Percentiles rank a stretch among this genome's conserved stretches.
Conservation (phyloP, 2,888 invertebrate species). For the Mythimna impura region DNA sequence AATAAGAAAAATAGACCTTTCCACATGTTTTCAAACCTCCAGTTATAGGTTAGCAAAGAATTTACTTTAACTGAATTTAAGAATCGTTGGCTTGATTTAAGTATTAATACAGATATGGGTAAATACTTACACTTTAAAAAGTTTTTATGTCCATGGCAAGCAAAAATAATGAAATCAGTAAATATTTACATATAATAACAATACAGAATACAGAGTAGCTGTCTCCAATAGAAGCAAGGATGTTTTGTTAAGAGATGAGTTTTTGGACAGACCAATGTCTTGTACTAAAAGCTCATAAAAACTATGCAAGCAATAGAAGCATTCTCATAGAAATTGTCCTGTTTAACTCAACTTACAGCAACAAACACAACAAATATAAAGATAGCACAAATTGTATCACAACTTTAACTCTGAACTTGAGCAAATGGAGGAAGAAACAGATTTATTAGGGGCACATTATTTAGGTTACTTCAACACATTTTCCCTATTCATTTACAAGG, state of each 20-base stretch:
- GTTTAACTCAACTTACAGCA: not conserved
- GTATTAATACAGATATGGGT: conserved; percentile 12
- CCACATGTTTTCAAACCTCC: conserved; percentile 1
- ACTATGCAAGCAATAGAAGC: conserved; percentile 15
- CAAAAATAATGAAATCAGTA: conserved; percentile 46
- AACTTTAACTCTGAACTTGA: not conserved
- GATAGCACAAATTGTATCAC: conserved; percentile 3
- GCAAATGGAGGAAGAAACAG: conserved; percentile 21
- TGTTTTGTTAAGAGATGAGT: not conserved
- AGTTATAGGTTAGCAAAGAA: conserved; percentile 1
- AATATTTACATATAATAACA: conserved; percentile 19
- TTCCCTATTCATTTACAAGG: conserved; percentile 41
- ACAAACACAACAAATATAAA: not conserved
- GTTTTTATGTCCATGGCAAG: conserved; percentile 45
- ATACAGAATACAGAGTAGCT: conserved; percentile 25
- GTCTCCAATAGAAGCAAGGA: conserved; percentile 5
- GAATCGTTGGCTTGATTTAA: conserved; percentile 4
- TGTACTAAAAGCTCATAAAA: conserved; percentile 3
- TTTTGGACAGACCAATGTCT: conserved; percentile 12
- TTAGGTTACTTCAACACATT: conserved; percentile 27
- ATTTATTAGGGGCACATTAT: conserved; percentile 25
- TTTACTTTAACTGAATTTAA: not conserved
- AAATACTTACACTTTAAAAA: conserved; percentile 49
- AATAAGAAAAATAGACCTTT: not conserved
- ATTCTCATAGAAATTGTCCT: not conserved